Evolutionary conservation across 2,113 vertebrate species (phyloP).

Genomic region (Ancistrus triradiatus): DNA sequence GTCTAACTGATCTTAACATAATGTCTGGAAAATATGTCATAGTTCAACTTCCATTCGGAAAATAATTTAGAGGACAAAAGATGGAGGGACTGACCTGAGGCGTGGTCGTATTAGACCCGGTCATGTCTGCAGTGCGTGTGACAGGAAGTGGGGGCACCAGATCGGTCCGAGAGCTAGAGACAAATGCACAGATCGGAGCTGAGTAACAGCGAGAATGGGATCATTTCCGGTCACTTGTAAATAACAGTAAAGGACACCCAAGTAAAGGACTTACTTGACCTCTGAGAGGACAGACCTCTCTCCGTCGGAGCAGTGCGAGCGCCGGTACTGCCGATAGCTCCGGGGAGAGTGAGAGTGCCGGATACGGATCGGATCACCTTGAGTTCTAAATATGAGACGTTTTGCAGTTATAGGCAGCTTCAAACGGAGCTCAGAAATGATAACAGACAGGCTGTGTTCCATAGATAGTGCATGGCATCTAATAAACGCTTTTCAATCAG

Average conservation of each 20-base stretch:
- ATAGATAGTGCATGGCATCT: too few species aligned
- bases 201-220: too few species aligned
- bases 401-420: too few species aligned
- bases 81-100: constrained; percentile 39
- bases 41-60: too few species aligned
- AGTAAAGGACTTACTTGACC: constrained; percentile 73
- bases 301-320: constrained; percentile 83
- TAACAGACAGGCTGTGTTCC: too few species aligned
- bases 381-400: constrained; percentile 70
- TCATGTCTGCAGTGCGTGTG: constrained; percentile 72
- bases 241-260: too few species aligned
- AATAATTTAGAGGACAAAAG: too few species aligned
- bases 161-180: constrained; percentile 70
- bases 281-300: constrained; percentile 85
- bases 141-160: constrained; percentile 80
- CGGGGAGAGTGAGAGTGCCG: constrained; percentile 82
- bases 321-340: constrained; percentile 79
- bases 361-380: constrained; percentile 81
- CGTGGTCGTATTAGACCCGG: constrained; percentile 32
- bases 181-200: not conserved
- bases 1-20: too few species aligned
- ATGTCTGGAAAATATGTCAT: too few species aligned
- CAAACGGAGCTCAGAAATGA: too few species aligned
- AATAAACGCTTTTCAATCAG: too few species aligned
- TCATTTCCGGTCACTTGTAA: too few species aligned